Base-by-base conservation (phyloP, 2,888 invertebrate species). In the Drosophila paucipuncta region DNA sequence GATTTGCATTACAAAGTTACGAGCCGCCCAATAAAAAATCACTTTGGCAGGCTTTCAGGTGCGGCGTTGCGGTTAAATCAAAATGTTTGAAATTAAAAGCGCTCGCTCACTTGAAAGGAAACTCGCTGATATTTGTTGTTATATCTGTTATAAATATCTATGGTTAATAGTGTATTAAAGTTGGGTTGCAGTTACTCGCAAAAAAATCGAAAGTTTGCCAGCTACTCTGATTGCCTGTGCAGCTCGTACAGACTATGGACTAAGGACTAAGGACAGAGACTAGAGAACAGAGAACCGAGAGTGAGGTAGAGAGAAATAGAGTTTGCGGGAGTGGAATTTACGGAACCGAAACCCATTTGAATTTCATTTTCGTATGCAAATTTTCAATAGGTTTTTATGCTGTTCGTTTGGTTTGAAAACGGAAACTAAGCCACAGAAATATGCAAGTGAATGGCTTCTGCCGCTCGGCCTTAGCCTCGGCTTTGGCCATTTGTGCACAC, bases 301-400 rank as follows among this genome's bases (percentile, higher is more conserved):
- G 39, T 5, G n/a, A 13, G n/a, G 22, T 9, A 9, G 7, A 3
- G 30, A 22, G 25, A 47, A 52, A 57, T 43, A 25, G 30, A 54
- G 59, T 5, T 30, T 16, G 54, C n/a, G 50, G 54, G 49, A 30
- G 72, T 47, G 47, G 33, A 76, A 59, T 73, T 66, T 52, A 57
- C 64, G 62, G 68, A 81, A 74, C 70, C 63, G 65, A 81, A 86
- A 76, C 80, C 81, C 79, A 86, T 88, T 88, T 86, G 88, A 88
- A 85, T 82, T 85, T 85, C 84, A 85, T 85, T 86, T 86, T 86
- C 80, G 78, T 88, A 86, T 86, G 85, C 83, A 86, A 86, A 86
- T 86, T 85, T 85, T 83, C 76, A 77, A 83, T 85, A 83, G 85
- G 76, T 83, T 87, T 80, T 85, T 71, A 79, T 83, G 81, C 79